These are phyloP conservation scores for Epinotia brunnichana DNA, from an alignment of 2,888 invertebrate genomes.

Conservation along the genomic window DNA sequence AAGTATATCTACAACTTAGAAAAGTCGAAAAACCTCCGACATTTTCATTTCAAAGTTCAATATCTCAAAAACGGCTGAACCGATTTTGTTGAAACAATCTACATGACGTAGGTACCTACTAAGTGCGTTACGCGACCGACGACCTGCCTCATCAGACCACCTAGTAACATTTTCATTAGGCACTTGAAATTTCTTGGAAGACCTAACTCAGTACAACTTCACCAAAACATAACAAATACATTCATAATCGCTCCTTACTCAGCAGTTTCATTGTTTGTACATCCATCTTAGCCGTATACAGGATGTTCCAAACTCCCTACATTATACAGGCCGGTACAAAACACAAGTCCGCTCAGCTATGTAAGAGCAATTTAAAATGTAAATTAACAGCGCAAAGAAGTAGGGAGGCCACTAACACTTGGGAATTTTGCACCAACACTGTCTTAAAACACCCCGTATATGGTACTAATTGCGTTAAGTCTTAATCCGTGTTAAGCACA, in stretches of 20 bases:
- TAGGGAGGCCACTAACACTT: constrained; percentile 68
- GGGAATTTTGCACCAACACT: constrained; percentile 69
- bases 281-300: constrained; percentile 53
- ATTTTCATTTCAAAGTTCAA: too few relatives aligned
- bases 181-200: neutral
- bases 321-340: constrained; percentile 70
- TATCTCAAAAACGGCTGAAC: too few relatives aligned
- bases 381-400: constrained; percentile 84
- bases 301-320: constrained; percentile 51
- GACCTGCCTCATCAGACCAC: too few relatives aligned
- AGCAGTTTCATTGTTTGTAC: constrained; percentile 44
- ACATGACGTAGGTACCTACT: too few relatives aligned
- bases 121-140: too few relatives aligned
- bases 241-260: constrained; percentile 33
- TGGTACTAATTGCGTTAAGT: constrained; percentile 24
- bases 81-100: too few relatives aligned
- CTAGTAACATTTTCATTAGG: too few relatives aligned
- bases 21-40: too few relatives aligned
- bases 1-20: too few relatives aligned
- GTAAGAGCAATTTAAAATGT: constrained; percentile 85
- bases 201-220: neutral
- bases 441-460: constrained; percentile 69
- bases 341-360: constrained; percentile 79
- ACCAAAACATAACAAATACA: constrained; percentile 15
- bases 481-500: constrained; percentile 25